Evolutionary conservation across 2,797 vertebrate species (phyloP), one percentile per base, ranked within the genome.

Genomic region (Eurystomus glaucurus): DNA sequence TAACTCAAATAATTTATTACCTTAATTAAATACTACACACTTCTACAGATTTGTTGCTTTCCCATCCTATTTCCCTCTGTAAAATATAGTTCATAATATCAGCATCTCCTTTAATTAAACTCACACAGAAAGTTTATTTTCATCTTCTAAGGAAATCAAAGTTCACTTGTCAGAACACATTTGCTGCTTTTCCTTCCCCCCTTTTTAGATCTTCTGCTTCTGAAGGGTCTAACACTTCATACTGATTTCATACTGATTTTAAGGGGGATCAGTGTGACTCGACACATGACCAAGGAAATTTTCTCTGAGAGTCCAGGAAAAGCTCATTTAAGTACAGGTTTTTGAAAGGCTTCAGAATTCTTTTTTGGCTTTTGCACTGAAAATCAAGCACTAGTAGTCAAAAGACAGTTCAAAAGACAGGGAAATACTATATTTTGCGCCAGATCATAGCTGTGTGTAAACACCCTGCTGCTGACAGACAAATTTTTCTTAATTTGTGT

Each of bases 191-290:
- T 89, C 64, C 93, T 87, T 75, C 52, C 4, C 22, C 5, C 4
- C 11, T 82, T 50, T 82, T 95, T 54, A 95, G 51, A 86, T 94
- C 54, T 90, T 85, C 75, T 97, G 65, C 90, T 94, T 97, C 91
- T 89, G 91, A 96, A 96, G 74, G 45, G 90, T 93, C 75, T 89
- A 96, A 92, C 2, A 39, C 94, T 95, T 93, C 93, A 88, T 35
- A 79, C 55, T 60, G 85, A 97, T 96, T 96, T 96, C 93, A 97
- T 89, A 90, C n/a, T 62, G 60, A 91, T 96, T 97, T 97, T 80
- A 92, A 79, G 77, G 72, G 60, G 80, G 57, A 95, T 89, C 69
- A 71, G 18, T 41, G 74, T 68, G 72, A 88, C 54, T 84, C 84
- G 94, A 77, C 65, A 66, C 35, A 74, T 10, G 60, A 64, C 55